Evolutionary conservation across 2,113 vertebrate genomes (phyloP), one percentile per base, ranked within the genome.

Genomic region (Telmatochromis sp.): DNA sequence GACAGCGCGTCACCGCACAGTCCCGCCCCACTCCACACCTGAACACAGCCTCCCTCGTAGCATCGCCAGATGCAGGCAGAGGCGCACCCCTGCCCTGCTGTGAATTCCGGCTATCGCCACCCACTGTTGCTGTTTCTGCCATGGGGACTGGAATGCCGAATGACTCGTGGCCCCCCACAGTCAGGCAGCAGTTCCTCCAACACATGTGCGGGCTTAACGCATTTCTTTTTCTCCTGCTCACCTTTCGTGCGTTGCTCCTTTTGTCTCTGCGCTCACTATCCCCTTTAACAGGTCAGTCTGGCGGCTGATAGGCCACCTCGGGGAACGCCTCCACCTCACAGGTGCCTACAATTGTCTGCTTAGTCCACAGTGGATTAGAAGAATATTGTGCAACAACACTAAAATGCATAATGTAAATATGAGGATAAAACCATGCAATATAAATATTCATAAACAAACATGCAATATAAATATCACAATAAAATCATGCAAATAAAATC

Each of bases 41-140:
- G 19, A 6, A n/a, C 3, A 51, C 19, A 0, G 50, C 50, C 50
- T 51, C 19, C 50, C 0, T 51, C 50, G 19, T 51, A 9, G 5
- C 50, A 51, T 2, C 26, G 26, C 2, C 26, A 28, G 19, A n/a
- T 53, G 50, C 50, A n/a, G 50, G 9, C 9, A 53, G 50, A 53
- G 19, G 50, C 2, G 2, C 5, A 53, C 19, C 50, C 3, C 50
- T 6, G 19, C 19, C 50, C 50, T 51, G 50, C 5, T 51, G 19
- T n/a, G 5, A 6, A 51, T 10, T 51, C 5, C 1, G 3, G 5
- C 1, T 0, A 51, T 51, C 5, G 50, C 17, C 47, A 19, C 47
- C 8, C 47, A 5, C 47, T 19, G 47, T 51, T 9, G 47, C 17
- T 51, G 17, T 19, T 51, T 1, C 47, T 19, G 17, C 47, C 47